phyloP scores from a whole-genome alignment of 2,113 vertebrate genomes.

The Pavo muticus region DNA sequence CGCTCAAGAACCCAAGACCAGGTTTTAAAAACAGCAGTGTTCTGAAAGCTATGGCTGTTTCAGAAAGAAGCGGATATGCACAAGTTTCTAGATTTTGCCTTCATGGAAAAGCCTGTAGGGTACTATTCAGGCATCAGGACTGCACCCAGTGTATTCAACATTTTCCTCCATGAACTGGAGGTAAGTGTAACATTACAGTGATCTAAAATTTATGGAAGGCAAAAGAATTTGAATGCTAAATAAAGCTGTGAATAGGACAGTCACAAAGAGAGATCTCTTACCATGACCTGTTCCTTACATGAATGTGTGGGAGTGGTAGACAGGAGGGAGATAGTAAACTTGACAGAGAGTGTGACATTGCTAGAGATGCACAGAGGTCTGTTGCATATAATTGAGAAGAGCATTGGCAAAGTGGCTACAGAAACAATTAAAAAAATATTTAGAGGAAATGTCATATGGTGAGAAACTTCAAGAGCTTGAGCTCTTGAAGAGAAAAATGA shows the following conservation, averaged over 20 bases:
- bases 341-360: background rate
- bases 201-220: background rate
- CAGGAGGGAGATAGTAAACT: background rate
- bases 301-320: fast-evolving
- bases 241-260: background rate
- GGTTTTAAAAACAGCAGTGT: background rate
- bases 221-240: background rate
- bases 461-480: background rate
- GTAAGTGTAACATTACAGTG: background rate
- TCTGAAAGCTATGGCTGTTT: background rate
- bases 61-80: background rate
- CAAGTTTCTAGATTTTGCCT: background rate
- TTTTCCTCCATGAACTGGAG: background rate
- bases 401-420: background rate
- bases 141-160: background rate
- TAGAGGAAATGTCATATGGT: background rate
- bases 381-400: background rate
- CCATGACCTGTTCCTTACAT: background rate
- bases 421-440: background rate
- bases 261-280: background rate
- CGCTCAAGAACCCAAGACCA: background rate
- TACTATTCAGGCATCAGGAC: background rate
- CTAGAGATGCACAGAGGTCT: background rate
- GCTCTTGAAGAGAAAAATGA: background rate
- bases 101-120: background rate